Conservation (phyloP, 2,113 vertebrate species). For the Anoplopoma fimbria region DNA sequence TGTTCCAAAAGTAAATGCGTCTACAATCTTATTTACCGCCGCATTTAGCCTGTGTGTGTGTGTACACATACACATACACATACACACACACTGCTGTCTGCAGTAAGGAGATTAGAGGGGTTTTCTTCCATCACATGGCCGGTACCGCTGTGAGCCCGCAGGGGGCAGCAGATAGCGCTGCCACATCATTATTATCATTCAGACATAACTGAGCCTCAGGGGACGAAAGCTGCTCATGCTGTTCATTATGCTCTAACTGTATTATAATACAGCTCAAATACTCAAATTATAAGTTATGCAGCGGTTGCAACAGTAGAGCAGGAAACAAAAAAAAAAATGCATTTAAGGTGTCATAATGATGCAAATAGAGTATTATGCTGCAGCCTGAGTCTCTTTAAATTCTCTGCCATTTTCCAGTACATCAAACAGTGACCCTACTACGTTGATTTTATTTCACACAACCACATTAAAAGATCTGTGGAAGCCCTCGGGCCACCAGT, state of each 20-base stretch:
- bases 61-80: not conserved
- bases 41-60: slow-evolving; percentile 31
- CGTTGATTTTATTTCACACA: slow-evolving; percentile 58
- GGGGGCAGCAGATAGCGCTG: slow-evolving; percentile 70
- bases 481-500: slow-evolving; percentile 46
- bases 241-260: slow-evolving; percentile 4
- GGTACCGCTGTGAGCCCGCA: slow-evolving; percentile 45
- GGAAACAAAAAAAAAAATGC: slow-evolving; percentile 8
- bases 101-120: slow-evolving; percentile 64
- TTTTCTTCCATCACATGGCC: slow-evolving; percentile 20
- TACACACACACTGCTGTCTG: slow-evolving; percentile 30
- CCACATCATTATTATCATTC: slow-evolving; percentile 22
- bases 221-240: slow-evolving; percentile 9
- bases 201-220: slow-evolving; percentile 27
- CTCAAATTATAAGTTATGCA: slow-evolving; percentile 8
- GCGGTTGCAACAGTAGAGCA: slow-evolving; percentile 11
- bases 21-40: slow-evolving; percentile 44
- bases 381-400: slow-evolving; percentile 30
- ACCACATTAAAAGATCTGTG: slow-evolving; percentile 41
- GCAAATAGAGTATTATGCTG: not conserved
- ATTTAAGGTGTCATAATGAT: slow-evolving; percentile 12
- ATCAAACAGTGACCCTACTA: slow-evolving; percentile 46
- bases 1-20: slow-evolving; percentile 20
- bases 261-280: slow-evolving; percentile 5
- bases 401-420: slow-evolving; percentile 23